Conservation (phyloP, 2,797 vertebrate genomes). For the Mormyrus proboscirostris region DNA sequence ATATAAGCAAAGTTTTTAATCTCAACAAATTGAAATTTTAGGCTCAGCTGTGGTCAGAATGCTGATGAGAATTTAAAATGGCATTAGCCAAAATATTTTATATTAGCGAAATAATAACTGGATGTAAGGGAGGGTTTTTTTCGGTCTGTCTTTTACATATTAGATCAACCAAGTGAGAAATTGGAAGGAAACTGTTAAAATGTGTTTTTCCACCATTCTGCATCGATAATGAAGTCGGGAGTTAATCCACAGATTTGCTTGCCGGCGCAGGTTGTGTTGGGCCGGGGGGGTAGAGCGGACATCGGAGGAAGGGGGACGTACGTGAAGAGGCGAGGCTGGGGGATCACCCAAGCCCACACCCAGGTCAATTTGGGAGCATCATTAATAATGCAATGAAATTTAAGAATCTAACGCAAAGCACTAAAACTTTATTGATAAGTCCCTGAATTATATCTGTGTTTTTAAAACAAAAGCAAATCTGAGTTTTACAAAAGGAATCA, state of each 20-base stretch:
- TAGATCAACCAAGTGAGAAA: conserved; percentile 51
- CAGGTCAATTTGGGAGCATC: background rate
- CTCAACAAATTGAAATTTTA: conserved; percentile 33
- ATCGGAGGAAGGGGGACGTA: background rate
- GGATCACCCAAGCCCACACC: background rate
- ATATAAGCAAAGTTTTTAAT: conserved; percentile 36
- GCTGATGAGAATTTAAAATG: conserved; percentile 40
- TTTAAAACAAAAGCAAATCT: background rate
- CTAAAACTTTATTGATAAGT: background rate
- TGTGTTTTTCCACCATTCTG: conserved; percentile 32
- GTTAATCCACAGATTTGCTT: conserved; percentile 39
- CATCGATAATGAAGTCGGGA: conserved; percentile 37
- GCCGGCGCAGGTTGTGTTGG: conserved; percentile 27
- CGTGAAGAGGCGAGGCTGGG: background rate
- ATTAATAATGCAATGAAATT: background rate
- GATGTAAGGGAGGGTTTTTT: conserved; percentile 40
- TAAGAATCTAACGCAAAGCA: background rate
- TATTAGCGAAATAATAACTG: conserved; percentile 48
- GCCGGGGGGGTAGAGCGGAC: background rate
- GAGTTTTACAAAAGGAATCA: background rate
- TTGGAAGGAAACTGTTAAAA: conserved; percentile 44
- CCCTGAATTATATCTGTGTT: background rate
- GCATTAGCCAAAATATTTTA: conserved; percentile 28
- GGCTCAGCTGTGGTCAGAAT: conserved; percentile 37
- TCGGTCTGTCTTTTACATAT: conserved; percentile 45